phyloP scores from a whole-genome alignment of 2,888 invertebrate genomes.

The Drosophila kanekoi region DNA sequence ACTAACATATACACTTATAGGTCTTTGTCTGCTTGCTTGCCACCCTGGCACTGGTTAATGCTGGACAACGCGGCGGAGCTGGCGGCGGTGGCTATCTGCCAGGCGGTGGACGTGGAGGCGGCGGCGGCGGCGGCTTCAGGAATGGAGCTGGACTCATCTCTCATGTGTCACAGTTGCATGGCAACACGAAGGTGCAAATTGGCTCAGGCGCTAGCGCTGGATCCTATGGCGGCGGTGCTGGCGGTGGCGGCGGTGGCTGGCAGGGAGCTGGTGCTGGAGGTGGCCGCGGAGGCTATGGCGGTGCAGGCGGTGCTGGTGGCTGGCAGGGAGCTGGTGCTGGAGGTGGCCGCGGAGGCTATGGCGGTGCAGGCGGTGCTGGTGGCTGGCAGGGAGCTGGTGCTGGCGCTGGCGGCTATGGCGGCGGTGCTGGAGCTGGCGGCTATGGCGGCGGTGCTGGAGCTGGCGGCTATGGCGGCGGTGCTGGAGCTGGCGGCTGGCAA shows the following conservation, averaged over 20 bases:
- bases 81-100: constrained; percentile 59
- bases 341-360: constrained; percentile 2
- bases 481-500: constrained; percentile 20
- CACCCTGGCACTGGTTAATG: constrained; percentile 62
- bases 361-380: not conserved
- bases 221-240: constrained; percentile 48
- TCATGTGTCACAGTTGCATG: constrained; percentile 65
- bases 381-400: not conserved
- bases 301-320: constrained; percentile 21
- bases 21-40: constrained; percentile 71
- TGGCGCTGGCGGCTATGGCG: not conserved
- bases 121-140: constrained; percentile 49
- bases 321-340: constrained; percentile 5
- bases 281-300: not conserved
- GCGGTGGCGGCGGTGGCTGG: constrained; percentile 21
- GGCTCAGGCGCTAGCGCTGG: constrained; percentile 35
- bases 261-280: not conserved
- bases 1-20: constrained; percentile 28
- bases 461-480: constrained; percentile 31
- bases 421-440: constrained; percentile 12
- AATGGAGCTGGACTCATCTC: constrained; percentile 64
- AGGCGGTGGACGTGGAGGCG: constrained; percentile 54
- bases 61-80: constrained; percentile 63
- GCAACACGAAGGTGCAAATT: constrained; percentile 66
- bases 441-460: constrained; percentile 3